A percentile compares a stretch with the other conserved stretches of the same genome.
These are phyloP conservation scores for Campopleginae sp. DNA, from an alignment of 2,888 invertebrate species.

Conservation along the genomic window DNA sequence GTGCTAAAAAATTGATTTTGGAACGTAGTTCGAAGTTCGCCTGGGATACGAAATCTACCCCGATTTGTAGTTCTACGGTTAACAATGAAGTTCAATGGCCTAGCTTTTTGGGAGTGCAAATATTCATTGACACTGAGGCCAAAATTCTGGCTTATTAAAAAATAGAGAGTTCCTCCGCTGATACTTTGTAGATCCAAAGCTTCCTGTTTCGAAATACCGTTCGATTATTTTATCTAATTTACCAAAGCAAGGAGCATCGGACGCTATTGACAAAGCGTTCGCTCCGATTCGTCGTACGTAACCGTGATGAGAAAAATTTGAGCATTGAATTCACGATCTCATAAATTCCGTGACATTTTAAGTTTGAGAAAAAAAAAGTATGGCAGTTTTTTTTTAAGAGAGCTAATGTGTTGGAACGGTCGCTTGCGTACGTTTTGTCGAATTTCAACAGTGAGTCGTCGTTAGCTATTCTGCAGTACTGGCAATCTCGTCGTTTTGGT, in stretches of 20 bases:
- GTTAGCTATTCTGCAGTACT: slow-evolving; percentile 19
- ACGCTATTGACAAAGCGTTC: neutral
- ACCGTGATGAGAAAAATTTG: neutral
- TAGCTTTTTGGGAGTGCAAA: neutral
- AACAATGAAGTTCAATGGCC: too few relatives aligned
- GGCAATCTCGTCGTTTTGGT: slow-evolving; percentile 65
- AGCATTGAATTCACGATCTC: neutral
- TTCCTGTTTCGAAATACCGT: neutral
- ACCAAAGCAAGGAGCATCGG: neutral
- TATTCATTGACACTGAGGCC: neutral
- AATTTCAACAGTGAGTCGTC: neutral
- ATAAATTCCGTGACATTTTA: neutral
- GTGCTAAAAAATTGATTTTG: too few relatives aligned
- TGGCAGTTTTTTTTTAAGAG: slow-evolving; percentile 22
- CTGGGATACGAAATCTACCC: too few relatives aligned
- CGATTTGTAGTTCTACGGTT: too few relatives aligned
- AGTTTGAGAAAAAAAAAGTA: neutral
- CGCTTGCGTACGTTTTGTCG: neutral
- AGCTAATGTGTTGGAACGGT: neutral
- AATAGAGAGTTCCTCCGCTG: neutral
- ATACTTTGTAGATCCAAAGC: neutral
- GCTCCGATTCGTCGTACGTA: neutral
- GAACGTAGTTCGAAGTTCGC: too few relatives aligned
- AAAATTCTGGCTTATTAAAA: neutral
- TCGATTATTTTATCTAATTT: neutral